A percentile compares a stretch with the other conserved stretches of the same genome.
phyloP scores from a whole-genome alignment of 2,797 vertebrate genomes.

The Gymnoscopelus braueri region DNA sequence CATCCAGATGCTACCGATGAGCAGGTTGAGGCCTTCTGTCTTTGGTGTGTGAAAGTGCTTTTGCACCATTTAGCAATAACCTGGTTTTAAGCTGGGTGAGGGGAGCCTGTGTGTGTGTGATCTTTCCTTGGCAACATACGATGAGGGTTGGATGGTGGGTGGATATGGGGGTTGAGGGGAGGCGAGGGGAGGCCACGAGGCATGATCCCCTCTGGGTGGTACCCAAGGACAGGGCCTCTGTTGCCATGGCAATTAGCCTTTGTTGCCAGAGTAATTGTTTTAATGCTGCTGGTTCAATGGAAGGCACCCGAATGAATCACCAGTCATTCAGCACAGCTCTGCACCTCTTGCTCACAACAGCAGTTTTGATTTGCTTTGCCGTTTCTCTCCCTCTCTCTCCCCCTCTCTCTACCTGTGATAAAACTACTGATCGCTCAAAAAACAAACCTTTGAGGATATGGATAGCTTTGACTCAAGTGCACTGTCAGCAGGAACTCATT shows the following conservation, averaged over 20 bases:
- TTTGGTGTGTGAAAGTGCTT: too few species aligned
- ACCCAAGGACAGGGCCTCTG: slow-evolving; percentile 59
- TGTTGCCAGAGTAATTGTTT: slow-evolving; percentile 65
- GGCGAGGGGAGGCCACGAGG: background rate
- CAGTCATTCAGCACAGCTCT: slow-evolving; percentile 38
- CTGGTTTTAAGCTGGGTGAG: slow-evolving; percentile 23
- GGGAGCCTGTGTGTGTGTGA: too few species aligned
- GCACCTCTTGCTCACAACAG: slow-evolving; percentile 22
- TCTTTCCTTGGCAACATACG: slow-evolving; percentile 27
- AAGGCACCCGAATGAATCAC: slow-evolving; percentile 61
- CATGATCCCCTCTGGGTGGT: slow-evolving; percentile 34
- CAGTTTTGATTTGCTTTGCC: slow-evolving; percentile 29
- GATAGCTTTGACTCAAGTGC: slow-evolving; percentile 7
- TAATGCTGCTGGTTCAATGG: slow-evolving; percentile 55
- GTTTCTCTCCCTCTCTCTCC: slow-evolving; percentile 20
- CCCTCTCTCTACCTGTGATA: slow-evolving; percentile 22
- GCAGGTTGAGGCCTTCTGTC: too few species aligned
- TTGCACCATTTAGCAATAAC: background rate
- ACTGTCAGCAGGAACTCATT: slow-evolving; percentile 24
- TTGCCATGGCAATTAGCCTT: slow-evolving; percentile 65
- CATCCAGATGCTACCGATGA: too few species aligned
- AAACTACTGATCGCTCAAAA: slow-evolving; percentile 30
- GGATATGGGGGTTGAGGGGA: slow-evolving; percentile 10
- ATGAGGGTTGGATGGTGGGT: background rate
- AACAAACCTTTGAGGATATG: slow-evolving; percentile 18